phyloP scores from a whole-genome alignment of 2,797 vertebrate species.

The Halcyon badia region DNA sequence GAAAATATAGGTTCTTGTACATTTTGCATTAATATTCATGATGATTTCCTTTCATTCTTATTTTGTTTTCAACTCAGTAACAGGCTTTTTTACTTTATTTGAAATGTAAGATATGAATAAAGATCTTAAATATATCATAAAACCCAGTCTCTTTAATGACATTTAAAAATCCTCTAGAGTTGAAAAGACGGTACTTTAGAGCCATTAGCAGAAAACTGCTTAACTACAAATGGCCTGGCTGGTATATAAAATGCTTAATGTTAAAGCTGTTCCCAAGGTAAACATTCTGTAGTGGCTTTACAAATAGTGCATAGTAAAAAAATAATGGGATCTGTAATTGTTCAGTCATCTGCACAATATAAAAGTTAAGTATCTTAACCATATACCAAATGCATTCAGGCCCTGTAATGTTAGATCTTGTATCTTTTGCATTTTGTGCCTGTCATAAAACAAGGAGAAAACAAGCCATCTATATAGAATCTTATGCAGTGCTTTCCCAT shows the following conservation, averaged over 20 bases:
- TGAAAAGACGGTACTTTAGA: conserved; percentile 1
- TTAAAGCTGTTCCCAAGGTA: conserved; percentile 35
- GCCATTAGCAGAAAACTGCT: conserved; percentile 38
- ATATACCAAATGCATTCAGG: background rate
- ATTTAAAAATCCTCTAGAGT: conserved; percentile 1
- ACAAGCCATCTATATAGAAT: background rate
- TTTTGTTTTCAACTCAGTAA: background rate
- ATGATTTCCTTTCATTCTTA: background rate
- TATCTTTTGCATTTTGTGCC: background rate
- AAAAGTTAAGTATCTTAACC: conserved; percentile 22
- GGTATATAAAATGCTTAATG: conserved; percentile 38
- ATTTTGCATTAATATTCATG: background rate
- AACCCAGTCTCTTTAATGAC: background rate
- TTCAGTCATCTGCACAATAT: background rate
- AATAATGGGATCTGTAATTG: conserved; percentile 20
- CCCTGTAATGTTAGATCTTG: background rate
- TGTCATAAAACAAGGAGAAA: conserved; percentile 25
- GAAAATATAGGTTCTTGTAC: background rate
- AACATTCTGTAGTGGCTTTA: conserved; percentile 26
- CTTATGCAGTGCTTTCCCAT: conserved; percentile 81
- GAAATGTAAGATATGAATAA: background rate
- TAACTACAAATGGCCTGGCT: conserved; percentile 45
- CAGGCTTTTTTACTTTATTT: background rate
- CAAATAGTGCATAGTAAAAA: conserved; percentile 52
- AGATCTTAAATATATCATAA: conserved; percentile 11